Percentiles rank a stretch among this genome's conserved stretches.
Evolutionary conservation across 2,113 vertebrate genomes (phyloP).

Genomic region (Ranitomeya imitator): DNA sequence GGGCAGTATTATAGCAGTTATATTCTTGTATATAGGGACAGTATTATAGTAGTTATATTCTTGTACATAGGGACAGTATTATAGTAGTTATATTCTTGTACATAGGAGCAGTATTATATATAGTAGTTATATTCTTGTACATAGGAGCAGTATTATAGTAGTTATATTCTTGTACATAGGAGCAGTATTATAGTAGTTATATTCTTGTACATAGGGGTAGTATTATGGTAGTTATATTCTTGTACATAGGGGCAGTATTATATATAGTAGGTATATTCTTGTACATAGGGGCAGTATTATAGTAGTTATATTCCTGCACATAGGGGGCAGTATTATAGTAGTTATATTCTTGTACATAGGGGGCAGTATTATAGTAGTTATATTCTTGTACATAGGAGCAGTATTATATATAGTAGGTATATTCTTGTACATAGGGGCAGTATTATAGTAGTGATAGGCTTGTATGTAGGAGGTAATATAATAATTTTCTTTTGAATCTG

Average conservation of each 20-base stretch:
- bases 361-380: background rate
- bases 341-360: background rate
- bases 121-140: too few relatives aligned
- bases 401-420: conserved; percentile 1
- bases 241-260: too few relatives aligned
- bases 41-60: background rate
- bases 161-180: too few relatives aligned
- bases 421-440: background rate
- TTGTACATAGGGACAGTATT: background rate
- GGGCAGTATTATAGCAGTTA: background rate
- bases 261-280: background rate
- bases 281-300: background rate
- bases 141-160: too few relatives aligned
- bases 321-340: background rate
- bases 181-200: too few relatives aligned
- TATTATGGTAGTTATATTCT: too few relatives aligned
- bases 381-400: background rate
- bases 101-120: background rate
- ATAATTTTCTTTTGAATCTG: background rate
- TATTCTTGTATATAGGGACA: background rate
- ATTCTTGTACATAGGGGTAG: too few relatives aligned
- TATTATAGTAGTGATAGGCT: background rate
- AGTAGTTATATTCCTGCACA: background rate
- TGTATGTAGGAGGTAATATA: background rate
- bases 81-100: background rate